A percentile compares a stretch with the other conserved stretches of the same genome.
phyloP scores from a whole-genome alignment of 1,140 invertebrate species.

The Pseudoatta argentina region DNA sequence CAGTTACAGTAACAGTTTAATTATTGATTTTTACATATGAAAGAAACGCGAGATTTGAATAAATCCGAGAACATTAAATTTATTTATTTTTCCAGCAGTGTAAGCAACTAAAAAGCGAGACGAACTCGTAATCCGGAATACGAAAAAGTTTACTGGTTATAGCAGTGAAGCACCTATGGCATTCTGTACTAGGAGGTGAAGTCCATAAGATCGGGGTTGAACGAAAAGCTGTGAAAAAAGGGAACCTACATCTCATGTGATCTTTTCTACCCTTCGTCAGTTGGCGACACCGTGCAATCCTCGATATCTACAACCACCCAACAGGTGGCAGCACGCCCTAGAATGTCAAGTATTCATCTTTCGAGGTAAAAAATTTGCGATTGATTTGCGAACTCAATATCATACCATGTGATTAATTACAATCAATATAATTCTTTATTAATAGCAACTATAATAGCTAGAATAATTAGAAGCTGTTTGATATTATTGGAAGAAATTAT shows the following conservation, averaged over 20 bases:
- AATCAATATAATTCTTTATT: constrained; percentile 5
- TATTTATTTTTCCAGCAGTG: not conserved
- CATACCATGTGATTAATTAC: not conserved
- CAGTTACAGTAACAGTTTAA: not conserved
- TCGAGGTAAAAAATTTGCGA: constrained; percentile 20
- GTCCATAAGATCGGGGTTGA: constrained; percentile 49
- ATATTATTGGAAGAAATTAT: not conserved
- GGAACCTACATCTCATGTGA: not conserved
- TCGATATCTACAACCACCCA: constrained; percentile 34
- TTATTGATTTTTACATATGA: not conserved
- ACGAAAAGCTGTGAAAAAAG: constrained; percentile 31
- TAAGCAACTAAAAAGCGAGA: not conserved
- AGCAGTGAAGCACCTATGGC: constrained; percentile 62
- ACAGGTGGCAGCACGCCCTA: constrained; percentile 64
- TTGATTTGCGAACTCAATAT: not conserved
- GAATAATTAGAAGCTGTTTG: not conserved
- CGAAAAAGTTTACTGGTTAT: constrained; percentile 52
- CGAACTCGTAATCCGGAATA: not conserved
- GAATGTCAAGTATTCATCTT: not conserved
- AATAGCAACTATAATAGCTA: not conserved
- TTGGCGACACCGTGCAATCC: constrained; percentile 63
- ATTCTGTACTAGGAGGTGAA: constrained; percentile 25
- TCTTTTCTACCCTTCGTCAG: constrained; percentile 52
- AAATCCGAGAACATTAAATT: not conserved
- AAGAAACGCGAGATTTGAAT: not conserved